phyloP scores from a whole-genome alignment of 1,140 invertebrate genomes.

The Brachionus angularis region DNA sequence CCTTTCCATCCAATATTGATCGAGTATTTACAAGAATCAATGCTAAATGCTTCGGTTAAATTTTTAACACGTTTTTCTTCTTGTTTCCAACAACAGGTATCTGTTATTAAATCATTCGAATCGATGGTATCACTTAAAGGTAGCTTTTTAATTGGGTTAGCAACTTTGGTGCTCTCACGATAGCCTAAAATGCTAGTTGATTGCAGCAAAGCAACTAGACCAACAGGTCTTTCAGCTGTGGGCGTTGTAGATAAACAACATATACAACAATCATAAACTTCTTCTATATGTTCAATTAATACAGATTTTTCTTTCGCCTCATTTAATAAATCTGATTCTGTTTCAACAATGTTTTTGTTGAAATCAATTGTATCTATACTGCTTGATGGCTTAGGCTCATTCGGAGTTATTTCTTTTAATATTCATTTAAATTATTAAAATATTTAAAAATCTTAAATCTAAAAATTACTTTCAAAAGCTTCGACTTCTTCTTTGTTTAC shows the following conservation, averaged over 20 bases:
- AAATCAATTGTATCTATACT: too few relatives aligned
- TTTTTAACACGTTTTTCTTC: conserved; percentile 3
- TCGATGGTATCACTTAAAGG: not conserved
- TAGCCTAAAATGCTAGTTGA: conserved; percentile 64
- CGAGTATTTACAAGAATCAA: conserved; percentile 75
- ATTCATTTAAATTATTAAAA: not conserved
- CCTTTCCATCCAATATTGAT: conserved; percentile 85
- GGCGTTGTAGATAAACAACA: conserved; percentile 83
- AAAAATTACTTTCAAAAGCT: conserved; percentile 8
- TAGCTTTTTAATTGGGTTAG: conserved; percentile 18
- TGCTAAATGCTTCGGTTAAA: too few relatives aligned
- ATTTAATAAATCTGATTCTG: not conserved
- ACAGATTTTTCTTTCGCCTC: not conserved
- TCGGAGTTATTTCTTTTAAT: not conserved
- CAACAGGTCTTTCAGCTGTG: conserved; percentile 78
- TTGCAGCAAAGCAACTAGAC: conserved; percentile 79
- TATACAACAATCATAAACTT: conserved; percentile 88
- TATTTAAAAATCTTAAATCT: not conserved
- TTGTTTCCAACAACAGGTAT: conserved; percentile 1
- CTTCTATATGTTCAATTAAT: conserved; percentile 26
- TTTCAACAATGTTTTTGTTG: too few relatives aligned
- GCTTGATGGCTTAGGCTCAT: too few relatives aligned
- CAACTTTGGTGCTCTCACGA: conserved; percentile 8
- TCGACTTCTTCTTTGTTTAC: conserved; percentile 23
- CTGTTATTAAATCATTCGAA: not conserved